Evolutionary conservation across 2,888 invertebrate species (phyloP).

Genomic region (Ichneumon xanthorius): DNA sequence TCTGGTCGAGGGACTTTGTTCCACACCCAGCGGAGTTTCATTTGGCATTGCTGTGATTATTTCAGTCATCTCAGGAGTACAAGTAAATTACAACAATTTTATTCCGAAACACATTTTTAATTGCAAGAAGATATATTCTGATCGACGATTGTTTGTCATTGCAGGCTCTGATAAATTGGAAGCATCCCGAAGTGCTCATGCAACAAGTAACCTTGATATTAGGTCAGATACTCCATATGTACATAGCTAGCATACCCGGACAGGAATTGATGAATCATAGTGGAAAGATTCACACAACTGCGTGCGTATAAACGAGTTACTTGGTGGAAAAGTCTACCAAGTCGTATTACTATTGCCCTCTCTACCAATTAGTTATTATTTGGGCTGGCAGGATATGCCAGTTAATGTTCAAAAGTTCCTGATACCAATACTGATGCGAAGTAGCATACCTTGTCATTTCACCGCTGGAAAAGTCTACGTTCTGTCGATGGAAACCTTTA

Average conservation of each 20-base stretch:
- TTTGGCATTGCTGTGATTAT: neutral
- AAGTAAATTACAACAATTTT: neutral
- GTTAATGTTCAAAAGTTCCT: constrained; percentile 22
- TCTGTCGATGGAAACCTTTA: too few species aligned
- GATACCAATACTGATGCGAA: too few species aligned
- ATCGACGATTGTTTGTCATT: neutral
- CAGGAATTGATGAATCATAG: constrained; percentile 38
- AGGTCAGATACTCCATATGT: neutral
- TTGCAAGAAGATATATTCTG: neutral
- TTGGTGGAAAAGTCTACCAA: neutral
- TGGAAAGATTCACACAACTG: too few species aligned
- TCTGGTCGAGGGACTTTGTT: neutral
- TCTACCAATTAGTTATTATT: constrained; percentile 27
- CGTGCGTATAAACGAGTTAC: too few species aligned
- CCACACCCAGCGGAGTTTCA: neutral
- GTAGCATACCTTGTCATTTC: too few species aligned
- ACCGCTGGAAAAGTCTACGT: too few species aligned
- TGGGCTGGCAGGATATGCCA: constrained; percentile 38
- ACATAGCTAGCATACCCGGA: constrained; percentile 4
- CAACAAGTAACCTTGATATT: neutral
- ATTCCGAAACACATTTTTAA: neutral
- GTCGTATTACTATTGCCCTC: neutral
- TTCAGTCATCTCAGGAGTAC: neutral
- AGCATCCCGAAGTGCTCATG: neutral
- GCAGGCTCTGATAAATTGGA: neutral